Conservation (phyloP, 2,888 invertebrate species). For the Drosophila mimica region DNA sequence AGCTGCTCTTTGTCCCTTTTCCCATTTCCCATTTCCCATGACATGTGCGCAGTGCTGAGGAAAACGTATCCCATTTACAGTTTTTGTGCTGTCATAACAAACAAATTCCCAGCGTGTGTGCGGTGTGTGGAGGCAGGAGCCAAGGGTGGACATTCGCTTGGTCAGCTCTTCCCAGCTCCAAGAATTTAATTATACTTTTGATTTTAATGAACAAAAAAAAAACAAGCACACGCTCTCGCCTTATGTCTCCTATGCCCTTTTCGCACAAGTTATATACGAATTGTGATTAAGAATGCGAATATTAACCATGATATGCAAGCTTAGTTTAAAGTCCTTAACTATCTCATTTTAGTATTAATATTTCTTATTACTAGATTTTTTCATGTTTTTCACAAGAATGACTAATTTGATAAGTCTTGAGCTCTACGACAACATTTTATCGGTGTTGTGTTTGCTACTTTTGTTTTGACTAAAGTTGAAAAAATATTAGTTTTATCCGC, state of each 20-base stretch:
- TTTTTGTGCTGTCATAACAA: constrained; percentile 69
- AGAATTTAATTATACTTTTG: constrained; percentile 75
- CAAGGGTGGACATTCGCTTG: constrained; percentile 30
- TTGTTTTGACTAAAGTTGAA: constrained; percentile 2
- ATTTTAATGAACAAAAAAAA: constrained; percentile 67
- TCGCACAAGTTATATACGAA: neutral
- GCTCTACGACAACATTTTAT: neutral
- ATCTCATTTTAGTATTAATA: neutral
- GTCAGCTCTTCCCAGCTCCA: constrained; percentile 50
- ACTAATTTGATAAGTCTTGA: neutral
- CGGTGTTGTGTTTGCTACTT: neutral
- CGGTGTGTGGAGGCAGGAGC: constrained; percentile 27
- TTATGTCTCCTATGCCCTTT: constrained; percentile 20
- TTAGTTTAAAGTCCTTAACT: too few species aligned
- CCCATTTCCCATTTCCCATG: constrained; percentile 19
- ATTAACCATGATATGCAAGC: neutral
- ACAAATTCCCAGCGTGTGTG: constrained; percentile 72
- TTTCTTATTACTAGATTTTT: too few species aligned
- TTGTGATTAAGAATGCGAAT: neutral
- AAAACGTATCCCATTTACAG: constrained; percentile 50
- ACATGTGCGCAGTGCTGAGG: constrained; percentile 21
- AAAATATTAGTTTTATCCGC: constrained; percentile 13
- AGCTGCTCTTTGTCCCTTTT: neutral
- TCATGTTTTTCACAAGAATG: neutral
- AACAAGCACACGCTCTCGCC: constrained; percentile 36